These are phyloP conservation scores for Euura lappo DNA, from an alignment of 1,140 invertebrate genomes.

Conservation along the genomic window DNA sequence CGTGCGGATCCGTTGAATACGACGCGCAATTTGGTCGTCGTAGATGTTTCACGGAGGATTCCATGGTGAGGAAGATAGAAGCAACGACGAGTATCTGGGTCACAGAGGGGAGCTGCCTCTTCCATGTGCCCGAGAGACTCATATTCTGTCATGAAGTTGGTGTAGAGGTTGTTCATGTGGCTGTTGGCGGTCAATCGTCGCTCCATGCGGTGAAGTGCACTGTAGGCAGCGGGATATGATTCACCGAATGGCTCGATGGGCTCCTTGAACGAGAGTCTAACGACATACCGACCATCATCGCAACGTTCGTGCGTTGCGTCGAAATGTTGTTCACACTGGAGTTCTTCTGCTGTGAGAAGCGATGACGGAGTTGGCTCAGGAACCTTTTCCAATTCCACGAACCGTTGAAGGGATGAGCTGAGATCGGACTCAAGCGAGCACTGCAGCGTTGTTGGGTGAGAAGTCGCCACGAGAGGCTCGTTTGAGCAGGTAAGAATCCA, in stretches of 20 bases:
- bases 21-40: slow-evolving; percentile 15
- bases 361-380: slow-evolving; percentile 14
- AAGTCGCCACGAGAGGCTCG: neutral
- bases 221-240: slow-evolving; percentile 22
- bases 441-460: neutral
- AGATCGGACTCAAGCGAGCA: neutral
- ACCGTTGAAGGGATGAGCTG: slow-evolving; percentile 11
- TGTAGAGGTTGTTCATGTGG: neutral
- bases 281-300: slow-evolving; percentile 11
- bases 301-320: neutral
- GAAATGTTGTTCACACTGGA: slow-evolving; percentile 14
- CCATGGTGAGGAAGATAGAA: slow-evolving; percentile 29
- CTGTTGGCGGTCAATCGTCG: neutral
- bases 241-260: slow-evolving; percentile 20
- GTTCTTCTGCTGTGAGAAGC: slow-evolving; percentile 25
- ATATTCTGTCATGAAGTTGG: slow-evolving; percentile 28
- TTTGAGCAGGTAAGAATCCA: neutral
- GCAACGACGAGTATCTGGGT: neutral
- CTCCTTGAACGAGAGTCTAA: slow-evolving; percentile 11
- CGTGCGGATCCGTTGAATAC: slow-evolving; percentile 4
- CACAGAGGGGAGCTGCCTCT: neutral
- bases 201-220: slow-evolving; percentile 12
- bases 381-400: slow-evolving; percentile 38
- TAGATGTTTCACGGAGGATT: slow-evolving; percentile 10
- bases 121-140: slow-evolving; percentile 29